Percentiles rank a stretch among this genome's conserved stretches.
Conservation (phyloP, 2,113 vertebrate genomes). For the Limanda limanda region DNA sequence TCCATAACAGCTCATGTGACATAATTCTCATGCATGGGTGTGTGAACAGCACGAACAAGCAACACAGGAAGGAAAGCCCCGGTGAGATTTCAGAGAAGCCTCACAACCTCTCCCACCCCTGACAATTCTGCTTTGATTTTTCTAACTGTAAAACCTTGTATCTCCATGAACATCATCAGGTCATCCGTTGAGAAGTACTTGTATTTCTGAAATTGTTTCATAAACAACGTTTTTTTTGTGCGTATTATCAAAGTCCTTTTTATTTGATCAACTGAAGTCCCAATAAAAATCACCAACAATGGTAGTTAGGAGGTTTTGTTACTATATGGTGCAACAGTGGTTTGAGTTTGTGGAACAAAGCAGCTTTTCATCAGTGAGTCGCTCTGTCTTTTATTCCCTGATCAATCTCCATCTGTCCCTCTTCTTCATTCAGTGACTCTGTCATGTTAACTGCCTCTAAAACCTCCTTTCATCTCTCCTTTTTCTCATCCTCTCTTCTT, state of each 20-base stretch:
- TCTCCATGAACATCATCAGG: no score
- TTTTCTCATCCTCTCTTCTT: background rate
- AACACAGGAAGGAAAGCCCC: no score
- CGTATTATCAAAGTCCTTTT: conserved; percentile 6
- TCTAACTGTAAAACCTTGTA: no score
- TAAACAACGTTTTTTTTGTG: background rate
- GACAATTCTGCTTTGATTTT: background rate
- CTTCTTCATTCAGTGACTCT: background rate
- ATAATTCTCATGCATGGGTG: conserved; percentile 33
- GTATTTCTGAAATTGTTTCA: background rate
- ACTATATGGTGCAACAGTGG: background rate
- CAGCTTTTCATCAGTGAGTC: background rate
- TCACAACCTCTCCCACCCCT: background rate
- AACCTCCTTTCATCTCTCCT: background rate
- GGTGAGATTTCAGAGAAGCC: background rate
- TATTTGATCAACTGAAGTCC: background rate
- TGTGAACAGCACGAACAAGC: background rate
- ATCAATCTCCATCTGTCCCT: background rate
- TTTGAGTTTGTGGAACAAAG: conserved; percentile 9
- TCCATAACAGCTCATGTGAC: conserved; percentile 18
- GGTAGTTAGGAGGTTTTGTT: background rate
- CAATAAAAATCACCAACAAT: background rate
- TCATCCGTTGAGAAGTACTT: background rate
- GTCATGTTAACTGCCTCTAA: background rate
- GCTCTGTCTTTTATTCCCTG: background rate